A percentile compares a stretch with the other conserved stretches of the same genome.
Evolutionary conservation across 53 echinoderm and acorn worm genomes (phyloP).

Genomic region (Antedon mediterranea): DNA sequence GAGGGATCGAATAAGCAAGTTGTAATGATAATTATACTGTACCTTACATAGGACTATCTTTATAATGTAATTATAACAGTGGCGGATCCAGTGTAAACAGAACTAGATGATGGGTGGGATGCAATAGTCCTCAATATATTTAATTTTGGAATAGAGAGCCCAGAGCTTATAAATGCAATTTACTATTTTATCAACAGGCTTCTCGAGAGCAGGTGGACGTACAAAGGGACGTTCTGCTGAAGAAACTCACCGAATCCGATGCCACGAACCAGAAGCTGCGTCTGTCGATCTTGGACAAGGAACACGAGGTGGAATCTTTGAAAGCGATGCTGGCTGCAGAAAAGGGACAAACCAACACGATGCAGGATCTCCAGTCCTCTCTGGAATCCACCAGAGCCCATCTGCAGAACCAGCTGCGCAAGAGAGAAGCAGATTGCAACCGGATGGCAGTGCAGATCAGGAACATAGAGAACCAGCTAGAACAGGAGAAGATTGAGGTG

Average conservation of each 20-base stretch:
- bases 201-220: constrained; percentile 40
- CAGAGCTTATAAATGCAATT: too few relatives aligned
- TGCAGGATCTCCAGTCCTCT: constrained; percentile 61
- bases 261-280: constrained; percentile 49
- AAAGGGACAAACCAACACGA: constrained; percentile 40
- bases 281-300: constrained; percentile 34
- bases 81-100: too few relatives aligned
- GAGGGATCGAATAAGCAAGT: too few relatives aligned
- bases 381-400: constrained; percentile 70
- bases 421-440: constrained; percentile 86
- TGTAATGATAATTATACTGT: too few relatives aligned
- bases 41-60: too few relatives aligned
- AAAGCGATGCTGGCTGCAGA: constrained; percentile 48
- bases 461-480: constrained; percentile 62
- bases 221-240: constrained; percentile 78
- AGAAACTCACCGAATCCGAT: constrained; percentile 83
- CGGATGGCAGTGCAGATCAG: constrained; percentile 91
- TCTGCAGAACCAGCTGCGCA: constrained; percentile 85
- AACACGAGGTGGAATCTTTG: constrained; percentile 28
- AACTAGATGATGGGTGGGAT: too few relatives aligned
- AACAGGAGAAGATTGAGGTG: constrained; percentile 62
- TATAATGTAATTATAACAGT: too few relatives aligned
- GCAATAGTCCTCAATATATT: too few relatives aligned
- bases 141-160: too few relatives aligned
- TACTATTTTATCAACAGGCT: constrained; percentile 24